Conservation (phyloP, 2,113 vertebrate genomes). For the Paedocypris sp. region DNA sequence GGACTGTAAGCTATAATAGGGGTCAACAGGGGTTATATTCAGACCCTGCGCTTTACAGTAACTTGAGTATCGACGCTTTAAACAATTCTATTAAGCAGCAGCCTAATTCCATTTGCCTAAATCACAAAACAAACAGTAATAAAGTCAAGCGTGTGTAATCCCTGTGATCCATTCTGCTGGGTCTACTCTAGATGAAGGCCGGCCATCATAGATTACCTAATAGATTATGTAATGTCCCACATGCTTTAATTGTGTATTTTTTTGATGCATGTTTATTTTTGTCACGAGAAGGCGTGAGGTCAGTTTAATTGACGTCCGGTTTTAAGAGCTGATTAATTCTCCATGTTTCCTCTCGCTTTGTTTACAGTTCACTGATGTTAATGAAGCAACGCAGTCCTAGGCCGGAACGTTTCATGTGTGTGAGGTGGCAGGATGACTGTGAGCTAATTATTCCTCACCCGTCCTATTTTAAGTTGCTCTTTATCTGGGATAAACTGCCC, state of each 20-base stretch:
- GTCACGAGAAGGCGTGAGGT: constrained; percentile 1
- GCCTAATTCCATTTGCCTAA: too few species aligned
- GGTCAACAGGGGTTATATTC: too few species aligned
- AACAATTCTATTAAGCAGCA: too few species aligned
- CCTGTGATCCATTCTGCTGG: too few species aligned
- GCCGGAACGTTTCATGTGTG: constrained; percentile 6
- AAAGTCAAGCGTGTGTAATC: too few species aligned
- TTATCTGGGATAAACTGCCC: constrained; percentile 44
- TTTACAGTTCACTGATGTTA: constrained; percentile 29
- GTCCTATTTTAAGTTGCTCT: constrained; percentile 43
- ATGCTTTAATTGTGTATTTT: background rate
- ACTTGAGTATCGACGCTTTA: too few species aligned
- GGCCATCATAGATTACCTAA: too few species aligned
- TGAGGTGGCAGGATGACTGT: constrained; percentile 28
- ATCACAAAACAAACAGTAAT: too few species aligned
- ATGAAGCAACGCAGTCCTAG: constrained; percentile 19
- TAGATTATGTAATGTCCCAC: too few species aligned
- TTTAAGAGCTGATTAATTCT: constrained; percentile 3
- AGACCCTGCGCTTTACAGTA: too few species aligned
- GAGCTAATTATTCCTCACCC: constrained; percentile 37
- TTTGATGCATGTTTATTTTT: background rate
- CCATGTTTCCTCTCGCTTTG: background rate
- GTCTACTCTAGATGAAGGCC: too few species aligned
- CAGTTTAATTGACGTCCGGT: constrained; percentile 4
- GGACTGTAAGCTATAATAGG: too few species aligned